Conservation (phyloP, 2,113 vertebrate genomes). For the Zosterops borbonicus region DNA sequence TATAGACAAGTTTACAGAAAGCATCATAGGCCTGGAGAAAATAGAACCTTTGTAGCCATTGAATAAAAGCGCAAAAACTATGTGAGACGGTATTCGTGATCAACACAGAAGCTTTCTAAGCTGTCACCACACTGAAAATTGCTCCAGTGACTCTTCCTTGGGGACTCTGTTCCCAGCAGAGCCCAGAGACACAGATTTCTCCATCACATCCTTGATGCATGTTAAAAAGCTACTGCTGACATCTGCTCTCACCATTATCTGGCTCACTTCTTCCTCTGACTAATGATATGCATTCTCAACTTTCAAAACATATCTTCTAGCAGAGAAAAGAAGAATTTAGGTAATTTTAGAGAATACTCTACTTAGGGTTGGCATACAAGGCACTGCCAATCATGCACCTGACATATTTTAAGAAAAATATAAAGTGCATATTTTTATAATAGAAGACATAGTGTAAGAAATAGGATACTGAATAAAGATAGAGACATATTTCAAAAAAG, state of each 20-base stretch:
- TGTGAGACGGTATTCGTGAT: not conserved
- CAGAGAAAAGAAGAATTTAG: not conserved
- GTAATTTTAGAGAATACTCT: not conserved
- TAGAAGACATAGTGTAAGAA: not conserved
- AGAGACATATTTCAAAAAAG: not conserved
- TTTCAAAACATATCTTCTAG: not conserved
- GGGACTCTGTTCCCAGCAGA: not conserved
- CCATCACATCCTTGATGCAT: not conserved
- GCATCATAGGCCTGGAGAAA: not conserved
- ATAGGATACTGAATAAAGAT: not conserved
- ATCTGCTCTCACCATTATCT: not conserved
- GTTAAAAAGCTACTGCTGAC: not conserved
- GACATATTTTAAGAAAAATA: not conserved
- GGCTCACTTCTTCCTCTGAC: not conserved
- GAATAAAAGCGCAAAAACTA: not conserved
- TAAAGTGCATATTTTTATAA: not conserved
- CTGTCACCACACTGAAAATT: not conserved
- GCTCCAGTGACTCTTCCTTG: not conserved
- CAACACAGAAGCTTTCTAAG: not conserved
- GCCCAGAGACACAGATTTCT: not conserved
- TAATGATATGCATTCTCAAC: not conserved
- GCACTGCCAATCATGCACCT: not conserved
- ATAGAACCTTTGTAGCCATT: not conserved
- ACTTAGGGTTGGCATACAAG: not conserved
- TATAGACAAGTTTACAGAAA: not conserved